Evolutionary conservation across 2,113 vertebrate genomes (phyloP).

Genomic region (Pimephales promelas): DNA sequence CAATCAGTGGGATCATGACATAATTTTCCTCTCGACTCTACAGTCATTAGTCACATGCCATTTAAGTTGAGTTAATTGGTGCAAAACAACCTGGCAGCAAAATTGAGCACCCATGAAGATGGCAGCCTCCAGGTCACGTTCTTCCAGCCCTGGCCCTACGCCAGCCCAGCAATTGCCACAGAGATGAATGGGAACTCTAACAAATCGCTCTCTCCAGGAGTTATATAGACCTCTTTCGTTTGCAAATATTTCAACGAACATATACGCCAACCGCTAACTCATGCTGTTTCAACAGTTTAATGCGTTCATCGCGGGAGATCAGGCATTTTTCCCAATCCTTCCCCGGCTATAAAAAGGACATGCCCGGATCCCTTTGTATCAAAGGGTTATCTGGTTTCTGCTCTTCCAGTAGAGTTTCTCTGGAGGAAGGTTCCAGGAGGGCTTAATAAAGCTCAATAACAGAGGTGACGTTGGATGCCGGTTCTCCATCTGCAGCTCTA

Average conservation of each 20-base stretch:
- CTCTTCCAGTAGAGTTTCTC: conserved; percentile 31
- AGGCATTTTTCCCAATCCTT: neutral
- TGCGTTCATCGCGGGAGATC: neutral
- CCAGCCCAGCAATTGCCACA: neutral
- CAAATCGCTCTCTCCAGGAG: neutral
- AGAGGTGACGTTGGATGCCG: neutral
- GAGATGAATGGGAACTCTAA: conserved; percentile 6
- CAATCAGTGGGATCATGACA: conserved; percentile 16
- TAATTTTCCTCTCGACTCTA: conserved; percentile 1
- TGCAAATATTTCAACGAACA: neutral
- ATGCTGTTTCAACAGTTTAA: neutral
- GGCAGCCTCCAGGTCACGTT: neutral
- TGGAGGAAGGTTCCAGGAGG: conserved; percentile 7
- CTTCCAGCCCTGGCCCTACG: neutral
- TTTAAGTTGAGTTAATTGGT: conserved; percentile 31
- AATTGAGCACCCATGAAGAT: conserved; percentile 5
- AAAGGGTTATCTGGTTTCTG: conserved; percentile 9
- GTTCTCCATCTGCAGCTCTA: conserved; percentile 36
- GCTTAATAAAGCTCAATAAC: conserved; percentile 41
- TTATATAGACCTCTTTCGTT: neutral
- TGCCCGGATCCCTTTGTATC: conserved; percentile 18
- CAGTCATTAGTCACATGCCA: conserved; percentile 22
- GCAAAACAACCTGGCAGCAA: conserved; percentile 23
- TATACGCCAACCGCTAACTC: neutral
- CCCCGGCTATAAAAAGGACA: conserved; percentile 9